Evolutionary conservation across 2,113 vertebrate genomes (phyloP), one percentile per base, ranked within the genome.

Genomic region (Alces alces): DNA sequence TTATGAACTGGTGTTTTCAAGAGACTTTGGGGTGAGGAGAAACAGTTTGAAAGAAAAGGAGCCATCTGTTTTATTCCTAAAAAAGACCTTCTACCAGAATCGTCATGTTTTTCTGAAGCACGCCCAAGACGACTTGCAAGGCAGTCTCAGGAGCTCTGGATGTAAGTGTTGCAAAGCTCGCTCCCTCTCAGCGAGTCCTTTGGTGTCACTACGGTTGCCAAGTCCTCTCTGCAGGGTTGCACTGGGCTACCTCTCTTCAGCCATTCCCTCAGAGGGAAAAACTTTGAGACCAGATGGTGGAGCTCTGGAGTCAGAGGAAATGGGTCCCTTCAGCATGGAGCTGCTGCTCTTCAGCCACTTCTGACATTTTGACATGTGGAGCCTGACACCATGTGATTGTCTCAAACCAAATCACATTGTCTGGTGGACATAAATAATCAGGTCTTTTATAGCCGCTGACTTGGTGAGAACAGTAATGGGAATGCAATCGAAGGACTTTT

Each of bases 251-350:
- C 10, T 96, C 52, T 93, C 60, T 92, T 58, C 93, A 93, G 91
- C 86, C 85, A 1, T 61, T 83, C 82, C 78, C 88, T 93, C 50
- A 52, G 70, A 93, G 92, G 89, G 90, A 23, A 55, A 80, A 47
- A 39, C 11, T 78, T 82, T 43, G 89, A 83, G 64, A 82, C 95
- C 97, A 94, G 94, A 79, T 23, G 94, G 87, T 60, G 94, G 91
- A 55, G 90, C 90, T 96, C 90, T 97, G 85, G 87, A 95, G 82
- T 96, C 90, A 96, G 89, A 96, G 93, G 82, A 97, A 60, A 66
- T 54, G 91, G 33, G 82, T 73, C 57, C 93, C 66, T 95, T 92
- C 78, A 70, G 80, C 92, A 2, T 28, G 91, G 86, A 91, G 57
- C 96, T 89, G 78, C 91, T 91, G 57, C 82, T 89, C 78, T 89